phyloP scores from a whole-genome alignment of 2,113 vertebrate species.

The Cacatua alba region DNA sequence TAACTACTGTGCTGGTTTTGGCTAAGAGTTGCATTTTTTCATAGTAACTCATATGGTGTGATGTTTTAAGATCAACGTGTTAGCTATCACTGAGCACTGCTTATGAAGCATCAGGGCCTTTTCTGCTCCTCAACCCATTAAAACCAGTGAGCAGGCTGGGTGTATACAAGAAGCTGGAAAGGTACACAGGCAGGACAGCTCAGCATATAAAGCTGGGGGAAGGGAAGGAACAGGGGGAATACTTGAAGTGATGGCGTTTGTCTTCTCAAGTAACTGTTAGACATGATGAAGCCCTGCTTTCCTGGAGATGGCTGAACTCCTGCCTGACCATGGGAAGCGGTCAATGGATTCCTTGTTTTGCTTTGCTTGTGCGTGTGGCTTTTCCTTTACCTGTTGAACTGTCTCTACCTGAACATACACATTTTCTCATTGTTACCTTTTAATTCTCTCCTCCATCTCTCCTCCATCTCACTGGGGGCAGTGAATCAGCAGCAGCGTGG shows the following conservation, averaged over 20 bases:
- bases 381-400: not conserved
- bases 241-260: fast-evolving
- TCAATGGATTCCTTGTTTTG: not conserved
- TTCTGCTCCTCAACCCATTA: not conserved
- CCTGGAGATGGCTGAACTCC: not conserved
- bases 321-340: fast-evolving
- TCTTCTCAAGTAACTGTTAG: fast-evolving
- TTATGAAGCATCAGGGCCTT: not conserved
- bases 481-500: fast-evolving
- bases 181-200: not conserved
- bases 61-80: not conserved
- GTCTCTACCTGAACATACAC: fast-evolving
- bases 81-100: not conserved
- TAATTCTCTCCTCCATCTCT: not conserved
- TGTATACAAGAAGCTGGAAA: not conserved
- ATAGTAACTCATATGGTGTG: not conserved
- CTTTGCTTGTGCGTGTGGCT: not conserved
- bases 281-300: fast-evolving
- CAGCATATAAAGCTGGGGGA: not conserved
- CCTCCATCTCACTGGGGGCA: not conserved
- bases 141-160: fast-evolving
- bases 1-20: not conserved
- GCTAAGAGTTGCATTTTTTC: not conserved
- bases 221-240: not conserved
- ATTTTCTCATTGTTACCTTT: not conserved